phyloP scores from a whole-genome alignment of 2,888 invertebrate genomes.

The Drosophila buzzatii region DNA sequence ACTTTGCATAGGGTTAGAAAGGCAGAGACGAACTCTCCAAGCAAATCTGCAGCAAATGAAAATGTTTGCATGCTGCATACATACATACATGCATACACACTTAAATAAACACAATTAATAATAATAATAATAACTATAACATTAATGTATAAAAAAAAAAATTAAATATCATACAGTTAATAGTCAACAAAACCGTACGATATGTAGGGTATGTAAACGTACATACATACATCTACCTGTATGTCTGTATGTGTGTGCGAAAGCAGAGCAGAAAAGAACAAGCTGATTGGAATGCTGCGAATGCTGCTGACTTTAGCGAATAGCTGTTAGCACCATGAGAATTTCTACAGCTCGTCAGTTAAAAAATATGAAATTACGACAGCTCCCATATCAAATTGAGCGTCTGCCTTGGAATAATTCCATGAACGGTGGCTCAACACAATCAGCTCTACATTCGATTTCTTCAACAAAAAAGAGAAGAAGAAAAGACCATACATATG shows the following conservation, averaged over 20 bases:
- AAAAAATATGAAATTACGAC: conserved; percentile 21
- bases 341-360: conserved; percentile 20
- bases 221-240: not conserved
- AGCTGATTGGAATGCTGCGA: conserved; percentile 41
- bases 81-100: not conserved
- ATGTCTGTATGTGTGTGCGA: conserved; percentile 12
- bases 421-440: conserved; percentile 22
- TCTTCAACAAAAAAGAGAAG: conserved; percentile 24
- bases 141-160: not conserved
- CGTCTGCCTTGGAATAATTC: conserved; percentile 41
- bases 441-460: conserved; percentile 43
- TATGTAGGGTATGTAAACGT: conserved; percentile 5
- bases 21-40: conserved; percentile 15
- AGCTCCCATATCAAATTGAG: conserved; percentile 41
- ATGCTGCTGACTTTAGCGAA: conserved; percentile 46
- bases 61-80: not conserved
- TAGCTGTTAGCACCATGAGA: conserved; percentile 39
- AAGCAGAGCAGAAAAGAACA: conserved; percentile 22
- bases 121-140: not conserved
- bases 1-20: conserved; percentile 2
- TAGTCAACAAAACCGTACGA: conserved; percentile 8
- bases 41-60: conserved; percentile 3
- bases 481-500: not conserved
- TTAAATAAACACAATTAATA: not conserved
- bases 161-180: not conserved